phyloP scores from a whole-genome alignment of 2,113 vertebrate species.

The Cottus gobio region DNA sequence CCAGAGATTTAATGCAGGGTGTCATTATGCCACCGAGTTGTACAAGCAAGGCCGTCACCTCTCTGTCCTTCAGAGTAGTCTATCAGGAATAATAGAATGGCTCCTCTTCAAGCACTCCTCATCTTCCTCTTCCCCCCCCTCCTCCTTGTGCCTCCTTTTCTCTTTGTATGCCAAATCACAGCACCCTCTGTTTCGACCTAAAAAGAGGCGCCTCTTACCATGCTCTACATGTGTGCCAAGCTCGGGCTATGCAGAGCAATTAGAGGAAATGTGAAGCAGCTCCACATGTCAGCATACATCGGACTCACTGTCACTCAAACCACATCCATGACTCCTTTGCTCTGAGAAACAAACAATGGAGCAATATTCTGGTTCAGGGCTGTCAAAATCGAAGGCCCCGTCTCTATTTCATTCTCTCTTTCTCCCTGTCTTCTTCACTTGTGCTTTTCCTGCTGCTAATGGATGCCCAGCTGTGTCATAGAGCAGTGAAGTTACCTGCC shows the following conservation, averaged over 20 bases:
- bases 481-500: conserved; percentile 52
- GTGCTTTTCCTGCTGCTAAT: conserved; percentile 56
- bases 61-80: conserved; percentile 68
- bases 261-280: conserved; percentile 79
- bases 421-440: conserved; percentile 19
- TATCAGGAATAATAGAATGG: conserved; percentile 68
- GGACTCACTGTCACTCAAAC: conserved; percentile 76
- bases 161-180: conserved; percentile 76
- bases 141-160: conserved; percentile 40
- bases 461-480: conserved; percentile 64
- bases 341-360: conserved; percentile 73
- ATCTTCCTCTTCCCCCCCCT: conserved; percentile 28
- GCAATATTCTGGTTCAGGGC: conserved; percentile 55
- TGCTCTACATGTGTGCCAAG: conserved; percentile 74
- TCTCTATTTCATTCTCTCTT: conserved; percentile 41
- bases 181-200: conserved; percentile 66
- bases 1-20: conserved; percentile 57
- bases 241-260: conserved; percentile 73
- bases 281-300: conserved; percentile 66
- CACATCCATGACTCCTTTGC: conserved; percentile 71
- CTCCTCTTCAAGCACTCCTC: conserved; percentile 50
- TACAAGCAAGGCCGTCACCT: conserved; percentile 72
- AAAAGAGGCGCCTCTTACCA: conserved; percentile 70
- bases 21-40: conserved; percentile 68
- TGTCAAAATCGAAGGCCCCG: conserved; percentile 71